A percentile compares a stretch with the other conserved stretches of the same genome.
phyloP scores from a whole-genome alignment of 2,113 vertebrate species.

The Balaeniceps rex region DNA sequence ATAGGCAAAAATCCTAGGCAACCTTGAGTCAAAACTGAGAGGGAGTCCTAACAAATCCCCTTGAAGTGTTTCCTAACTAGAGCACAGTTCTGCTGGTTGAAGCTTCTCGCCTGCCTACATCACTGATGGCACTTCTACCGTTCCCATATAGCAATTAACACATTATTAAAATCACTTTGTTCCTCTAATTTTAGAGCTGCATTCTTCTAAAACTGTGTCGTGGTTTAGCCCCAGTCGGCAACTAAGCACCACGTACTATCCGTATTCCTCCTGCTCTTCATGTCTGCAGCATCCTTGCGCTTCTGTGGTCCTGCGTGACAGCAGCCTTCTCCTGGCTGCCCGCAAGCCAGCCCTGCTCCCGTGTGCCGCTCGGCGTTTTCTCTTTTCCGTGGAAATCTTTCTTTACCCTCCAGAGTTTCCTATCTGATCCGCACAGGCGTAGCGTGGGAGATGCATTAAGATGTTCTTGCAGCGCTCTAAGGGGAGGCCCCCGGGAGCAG shows the following conservation, averaged over 20 bases:
- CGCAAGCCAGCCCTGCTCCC: background rate
- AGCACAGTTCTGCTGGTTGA: background rate
- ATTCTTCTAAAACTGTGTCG: background rate
- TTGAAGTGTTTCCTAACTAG: accelerated
- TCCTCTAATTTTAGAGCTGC: background rate
- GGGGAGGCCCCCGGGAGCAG: background rate
- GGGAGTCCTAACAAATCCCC: background rate
- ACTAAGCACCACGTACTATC: too few species aligned
- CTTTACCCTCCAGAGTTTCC: too few species aligned
- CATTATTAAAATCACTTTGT: background rate
- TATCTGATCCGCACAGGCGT: accelerated
- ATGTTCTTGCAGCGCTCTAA: background rate
- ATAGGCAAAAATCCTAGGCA: background rate
- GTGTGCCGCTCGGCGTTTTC: accelerated
- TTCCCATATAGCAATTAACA: background rate
- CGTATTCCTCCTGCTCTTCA: background rate
- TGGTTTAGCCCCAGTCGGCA: too few species aligned
- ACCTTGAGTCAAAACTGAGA: background rate
- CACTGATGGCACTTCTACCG: background rate
- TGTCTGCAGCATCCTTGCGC: accelerated
- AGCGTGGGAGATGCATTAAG: accelerated
- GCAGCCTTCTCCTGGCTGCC: background rate
- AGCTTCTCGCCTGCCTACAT: background rate
- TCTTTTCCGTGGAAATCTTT: background rate
- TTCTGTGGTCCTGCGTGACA: accelerated